Conservation (phyloP, 2,797 vertebrate species). For the Takifugu rubripes region DNA sequence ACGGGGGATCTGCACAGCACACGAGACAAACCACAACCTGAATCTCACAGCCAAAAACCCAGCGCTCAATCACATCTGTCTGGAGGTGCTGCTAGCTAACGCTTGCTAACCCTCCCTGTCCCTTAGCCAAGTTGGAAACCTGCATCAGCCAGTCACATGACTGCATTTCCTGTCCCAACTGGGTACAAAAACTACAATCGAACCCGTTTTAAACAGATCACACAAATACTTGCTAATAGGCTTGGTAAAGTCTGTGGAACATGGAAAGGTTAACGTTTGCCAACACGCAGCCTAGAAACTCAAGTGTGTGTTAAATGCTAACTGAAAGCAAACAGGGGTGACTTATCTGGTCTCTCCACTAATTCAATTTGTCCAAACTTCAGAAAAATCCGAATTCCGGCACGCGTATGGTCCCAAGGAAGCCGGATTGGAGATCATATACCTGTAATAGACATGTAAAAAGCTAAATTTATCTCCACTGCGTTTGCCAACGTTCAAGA, state of each 20-base stretch:
- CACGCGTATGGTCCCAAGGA: slow-evolving; percentile 84
- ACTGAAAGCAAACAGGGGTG: slow-evolving; percentile 81
- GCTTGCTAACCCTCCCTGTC: too few species aligned
- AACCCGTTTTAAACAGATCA: slow-evolving; percentile 41
- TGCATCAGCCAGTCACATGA: too few species aligned
- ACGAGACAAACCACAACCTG: slow-evolving; percentile 19
- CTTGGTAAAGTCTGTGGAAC: slow-evolving; percentile 62
- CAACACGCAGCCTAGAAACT: slow-evolving; percentile 61
- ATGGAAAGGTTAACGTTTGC: slow-evolving; percentile 43
- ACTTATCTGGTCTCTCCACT: slow-evolving; percentile 86
- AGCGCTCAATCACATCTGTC: too few species aligned
- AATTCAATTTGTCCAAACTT: slow-evolving; percentile 87
- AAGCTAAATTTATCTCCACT: slow-evolving; percentile 81
- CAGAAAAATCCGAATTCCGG: slow-evolving; percentile 86
- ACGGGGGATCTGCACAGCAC: slow-evolving; percentile 68
- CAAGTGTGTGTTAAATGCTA: slow-evolving; percentile 68
- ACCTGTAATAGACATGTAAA: slow-evolving; percentile 86
- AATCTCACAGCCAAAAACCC: too few species aligned
- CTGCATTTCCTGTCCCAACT: too few species aligned
- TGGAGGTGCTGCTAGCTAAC: too few species aligned
- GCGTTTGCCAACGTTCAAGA: slow-evolving; percentile 73
- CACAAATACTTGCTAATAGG: slow-evolving; percentile 30
- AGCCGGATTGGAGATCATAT: slow-evolving; percentile 87
- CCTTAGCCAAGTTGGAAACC: too few species aligned
- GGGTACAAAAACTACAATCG: too few species aligned